Conservation (phyloP, 2,888 invertebrate species). For the Blastobasis adustella region DNA sequence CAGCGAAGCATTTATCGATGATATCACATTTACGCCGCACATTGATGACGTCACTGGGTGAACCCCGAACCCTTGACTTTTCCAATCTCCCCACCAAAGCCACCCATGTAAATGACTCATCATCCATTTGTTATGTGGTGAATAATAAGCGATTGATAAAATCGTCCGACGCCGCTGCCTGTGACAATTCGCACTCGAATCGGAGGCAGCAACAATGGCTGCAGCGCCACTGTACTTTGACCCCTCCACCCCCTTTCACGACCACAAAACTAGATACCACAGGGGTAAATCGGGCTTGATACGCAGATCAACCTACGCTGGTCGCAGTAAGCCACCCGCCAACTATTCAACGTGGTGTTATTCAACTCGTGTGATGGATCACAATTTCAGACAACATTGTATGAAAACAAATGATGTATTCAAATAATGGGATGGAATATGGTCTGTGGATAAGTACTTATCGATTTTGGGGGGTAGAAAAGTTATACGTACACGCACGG, state of each 20-base stretch:
- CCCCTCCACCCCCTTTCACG: conserved; percentile 26
- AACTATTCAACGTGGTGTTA: conserved; percentile 63
- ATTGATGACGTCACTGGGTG: too few relatives aligned
- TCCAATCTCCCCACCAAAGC: conserved; percentile 15
- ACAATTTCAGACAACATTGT: conserved; percentile 65
- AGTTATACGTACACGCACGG: too few relatives aligned
- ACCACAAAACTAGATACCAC: conserved; percentile 20
- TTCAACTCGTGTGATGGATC: conserved; percentile 65
- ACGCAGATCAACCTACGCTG: conserved; percentile 32
- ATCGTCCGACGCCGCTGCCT: conserved; percentile 51
- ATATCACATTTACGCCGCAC: too few relatives aligned
- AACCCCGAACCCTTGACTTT: background rate
- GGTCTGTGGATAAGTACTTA: conserved; percentile 18
- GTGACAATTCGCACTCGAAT: conserved; percentile 68
- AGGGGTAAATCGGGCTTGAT: conserved; percentile 33
- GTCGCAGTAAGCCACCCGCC: conserved; percentile 47
- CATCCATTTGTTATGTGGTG: conserved; percentile 50
- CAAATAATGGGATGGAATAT: conserved; percentile 34
- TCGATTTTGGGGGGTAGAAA: background rate
- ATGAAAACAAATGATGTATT: conserved; percentile 57
- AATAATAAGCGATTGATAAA: conserved; percentile 67
- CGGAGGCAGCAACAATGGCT: conserved; percentile 57
- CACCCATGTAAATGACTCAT: conserved; percentile 45
- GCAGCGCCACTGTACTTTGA: conserved; percentile 35
- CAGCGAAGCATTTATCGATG: too few relatives aligned